These are phyloP conservation scores for Panagrolaimus sp. DNA, from an alignment of 1,140 invertebrate genomes.

Conservation along the genomic window DNA sequence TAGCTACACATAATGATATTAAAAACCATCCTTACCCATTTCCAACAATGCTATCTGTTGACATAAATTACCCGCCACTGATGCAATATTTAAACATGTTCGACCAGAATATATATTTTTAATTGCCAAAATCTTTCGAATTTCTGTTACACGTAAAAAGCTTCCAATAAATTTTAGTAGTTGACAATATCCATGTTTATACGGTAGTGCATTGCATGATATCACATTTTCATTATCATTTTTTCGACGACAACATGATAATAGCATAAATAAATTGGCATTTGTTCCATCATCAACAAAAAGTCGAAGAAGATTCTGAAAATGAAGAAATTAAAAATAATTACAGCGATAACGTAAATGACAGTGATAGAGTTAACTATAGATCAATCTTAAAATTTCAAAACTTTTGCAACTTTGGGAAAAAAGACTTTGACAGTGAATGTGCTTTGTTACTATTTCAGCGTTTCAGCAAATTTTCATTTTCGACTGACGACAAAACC, in stretches of 20 bases:
- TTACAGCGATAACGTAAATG: no score
- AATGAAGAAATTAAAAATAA: no score
- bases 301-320: neutral
- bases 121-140: neutral
- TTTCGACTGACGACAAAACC: no score
- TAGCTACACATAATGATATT: no score
- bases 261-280: neutral
- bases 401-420: no score
- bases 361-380: no score
- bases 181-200: neutral
- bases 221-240: neutral
- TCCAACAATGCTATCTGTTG: neutral
- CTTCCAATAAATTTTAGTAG: conserved; percentile 2
- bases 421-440: no score
- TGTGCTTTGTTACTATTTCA: no score
- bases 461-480: no score
- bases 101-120: conserved; percentile 1
- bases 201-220: neutral
- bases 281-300: neutral
- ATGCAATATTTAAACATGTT: neutral
- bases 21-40: no score
- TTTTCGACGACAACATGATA: neutral
- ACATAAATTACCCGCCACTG: neutral
- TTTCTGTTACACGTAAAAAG: neutral
- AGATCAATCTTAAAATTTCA: no score